A percentile compares a stretch with the other conserved stretches of the same genome.
Evolutionary conservation across 2,113 vertebrate species (phyloP).

Genomic region (Lepisosteus osseus): DNA sequence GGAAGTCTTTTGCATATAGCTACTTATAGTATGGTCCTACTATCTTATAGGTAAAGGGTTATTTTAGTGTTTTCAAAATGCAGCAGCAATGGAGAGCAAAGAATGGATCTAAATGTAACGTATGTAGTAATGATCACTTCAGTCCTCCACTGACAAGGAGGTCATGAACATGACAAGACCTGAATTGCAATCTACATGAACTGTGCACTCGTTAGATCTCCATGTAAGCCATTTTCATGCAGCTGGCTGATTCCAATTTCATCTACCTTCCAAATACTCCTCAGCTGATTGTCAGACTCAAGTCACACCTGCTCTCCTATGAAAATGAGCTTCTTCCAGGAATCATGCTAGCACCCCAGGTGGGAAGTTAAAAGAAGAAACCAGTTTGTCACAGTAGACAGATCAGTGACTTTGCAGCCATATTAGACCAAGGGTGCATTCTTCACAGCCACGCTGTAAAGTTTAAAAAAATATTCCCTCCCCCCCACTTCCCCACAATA

Average conservation of each 20-base stretch:
- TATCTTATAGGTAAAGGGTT: background rate
- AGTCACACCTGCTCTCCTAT: slow-evolving; percentile 86
- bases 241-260: background rate
- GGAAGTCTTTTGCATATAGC: slow-evolving; percentile 56
- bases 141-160: too few species aligned
- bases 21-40: slow-evolving; percentile 38
- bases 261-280: slow-evolving; percentile 26
- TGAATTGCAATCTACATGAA: too few species aligned
- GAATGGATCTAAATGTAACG: too few species aligned
- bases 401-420: slow-evolving; percentile 93
- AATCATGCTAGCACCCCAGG: slow-evolving; percentile 85
- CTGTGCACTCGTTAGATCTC: background rate
- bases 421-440: slow-evolving; percentile 76
- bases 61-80: slow-evolving; percentile 1
- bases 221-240: background rate
- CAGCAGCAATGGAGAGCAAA: background rate
- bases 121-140: too few species aligned
- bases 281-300: slow-evolving; percentile 74
- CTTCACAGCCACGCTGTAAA: slow-evolving; percentile 80
- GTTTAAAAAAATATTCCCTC: slow-evolving; percentile 64
- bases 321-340: slow-evolving; percentile 65
- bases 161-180: too few species aligned
- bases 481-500: slow-evolving; percentile 72
- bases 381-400: slow-evolving; percentile 85
- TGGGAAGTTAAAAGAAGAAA: slow-evolving; percentile 75